Evolutionary conservation across 2,797 vertebrate species (phyloP).

Genomic region (Eospalax fontanierii): DNA sequence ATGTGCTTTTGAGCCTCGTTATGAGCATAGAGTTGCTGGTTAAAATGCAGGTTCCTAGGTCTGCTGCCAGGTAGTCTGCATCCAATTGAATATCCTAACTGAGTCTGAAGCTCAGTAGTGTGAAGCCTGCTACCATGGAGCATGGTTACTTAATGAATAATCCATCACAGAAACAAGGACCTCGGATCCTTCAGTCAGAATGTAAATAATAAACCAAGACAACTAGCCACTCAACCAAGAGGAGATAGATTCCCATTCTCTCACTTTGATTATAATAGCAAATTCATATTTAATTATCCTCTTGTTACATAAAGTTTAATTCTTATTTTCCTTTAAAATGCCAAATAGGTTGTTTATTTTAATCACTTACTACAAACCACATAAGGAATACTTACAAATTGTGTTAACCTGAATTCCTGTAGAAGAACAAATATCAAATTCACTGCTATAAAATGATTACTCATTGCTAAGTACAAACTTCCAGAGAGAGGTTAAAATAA

Average conservation of each 20-base stretch:
- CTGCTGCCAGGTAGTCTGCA: background rate
- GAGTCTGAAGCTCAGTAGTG: background rate
- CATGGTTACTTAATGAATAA: background rate
- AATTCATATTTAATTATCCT: slow-evolving; percentile 31
- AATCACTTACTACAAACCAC: slow-evolving; percentile 34
- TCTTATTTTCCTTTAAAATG: slow-evolving; percentile 44
- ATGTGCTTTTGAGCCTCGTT: background rate
- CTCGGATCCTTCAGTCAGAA: background rate
- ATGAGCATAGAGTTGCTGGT: background rate
- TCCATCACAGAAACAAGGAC: background rate
- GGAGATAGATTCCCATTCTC: background rate
- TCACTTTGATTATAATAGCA: slow-evolving; percentile 42
- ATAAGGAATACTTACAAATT: slow-evolving; percentile 24
- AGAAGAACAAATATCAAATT: background rate
- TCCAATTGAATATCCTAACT: background rate
- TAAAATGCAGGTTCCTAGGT: slow-evolving; percentile 1
- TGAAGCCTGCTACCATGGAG: background rate
- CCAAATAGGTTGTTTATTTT: slow-evolving; percentile 55
- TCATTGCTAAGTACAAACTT: slow-evolving; percentile 64
- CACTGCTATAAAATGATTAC: slow-evolving; percentile 39
- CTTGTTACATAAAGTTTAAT: slow-evolving; percentile 15
- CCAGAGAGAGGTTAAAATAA: slow-evolving; percentile 61
- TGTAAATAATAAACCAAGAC: slow-evolving; percentile 54
- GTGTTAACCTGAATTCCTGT: slow-evolving; percentile 60
- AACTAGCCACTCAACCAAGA: background rate